These are phyloP conservation scores for Anorthoa munda DNA, from an alignment of 2,888 invertebrate species.

Conservation along the genomic window DNA sequence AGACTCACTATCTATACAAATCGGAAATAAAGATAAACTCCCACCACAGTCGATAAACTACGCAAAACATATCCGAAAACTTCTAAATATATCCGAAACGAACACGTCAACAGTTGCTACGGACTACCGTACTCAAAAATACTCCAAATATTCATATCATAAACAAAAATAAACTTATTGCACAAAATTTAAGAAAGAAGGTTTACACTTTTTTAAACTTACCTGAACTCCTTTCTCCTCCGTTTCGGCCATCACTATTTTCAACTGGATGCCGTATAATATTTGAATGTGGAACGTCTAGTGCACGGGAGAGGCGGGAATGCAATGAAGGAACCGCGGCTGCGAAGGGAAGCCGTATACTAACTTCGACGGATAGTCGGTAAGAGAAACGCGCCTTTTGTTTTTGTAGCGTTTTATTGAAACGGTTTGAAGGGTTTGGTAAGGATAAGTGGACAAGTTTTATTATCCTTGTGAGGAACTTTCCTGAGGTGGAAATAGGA, in stretches of 20 bases:
- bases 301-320: conserved; percentile 71
- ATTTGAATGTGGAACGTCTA: conserved; percentile 63
- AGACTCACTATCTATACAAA: background rate
- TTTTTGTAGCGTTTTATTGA: conserved; percentile 10
- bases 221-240: conserved; percentile 83
- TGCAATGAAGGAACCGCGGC: conserved; percentile 73
- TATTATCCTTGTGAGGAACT: background rate
- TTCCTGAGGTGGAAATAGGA: background rate
- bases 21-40: conserved; percentile 43
- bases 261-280: conserved; percentile 16
- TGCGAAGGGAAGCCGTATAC: conserved; percentile 72
- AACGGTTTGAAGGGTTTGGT: background rate
- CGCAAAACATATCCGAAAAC: conserved; percentile 51
- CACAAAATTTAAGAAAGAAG: background rate
- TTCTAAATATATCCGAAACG: conserved; percentile 54
- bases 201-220: conserved; percentile 50
- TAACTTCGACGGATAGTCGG: conserved; percentile 58
- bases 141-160: conserved; percentile 35
- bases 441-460: background rate
- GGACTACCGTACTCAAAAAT: conserved; percentile 32
- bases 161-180: conserved; percentile 15
- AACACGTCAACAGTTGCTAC: conserved; percentile 37
- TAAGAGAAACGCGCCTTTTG: conserved; percentile 58
- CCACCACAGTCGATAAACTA: conserved; percentile 29
- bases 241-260: conserved; percentile 76